Percentiles rank a stretch among this genome's conserved stretches.
Evolutionary conservation across 2,888 invertebrate genomes (phyloP).

Genomic region (Camponotus fellah): DNA sequence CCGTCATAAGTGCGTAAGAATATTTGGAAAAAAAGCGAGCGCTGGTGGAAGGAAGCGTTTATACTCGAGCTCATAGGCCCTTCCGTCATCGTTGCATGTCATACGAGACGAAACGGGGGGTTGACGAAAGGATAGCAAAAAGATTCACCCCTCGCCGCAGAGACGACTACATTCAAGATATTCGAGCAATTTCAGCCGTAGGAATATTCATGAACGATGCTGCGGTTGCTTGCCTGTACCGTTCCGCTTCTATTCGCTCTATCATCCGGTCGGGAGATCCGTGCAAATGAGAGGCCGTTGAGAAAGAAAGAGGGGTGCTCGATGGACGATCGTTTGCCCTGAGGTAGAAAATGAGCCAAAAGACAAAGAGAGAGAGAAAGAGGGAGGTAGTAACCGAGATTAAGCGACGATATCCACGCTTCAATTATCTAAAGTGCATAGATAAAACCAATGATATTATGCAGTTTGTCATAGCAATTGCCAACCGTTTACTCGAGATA

Average conservation of each 20-base stretch:
- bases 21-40: constrained; percentile 14
- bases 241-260: constrained; percentile 79
- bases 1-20: constrained; percentile 7
- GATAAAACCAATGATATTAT: constrained; percentile 58
- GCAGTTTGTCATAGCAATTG: constrained; percentile 31
- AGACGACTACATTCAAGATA: constrained; percentile 78
- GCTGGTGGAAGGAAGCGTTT: constrained; percentile 8
- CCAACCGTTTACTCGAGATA: constrained; percentile 17
- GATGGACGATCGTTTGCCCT: neutral
- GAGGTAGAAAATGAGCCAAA: constrained; percentile 33
- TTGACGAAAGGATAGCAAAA: constrained; percentile 41
- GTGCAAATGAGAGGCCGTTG: constrained; percentile 78
- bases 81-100: neutral
- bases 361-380: constrained; percentile 57
- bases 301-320: constrained; percentile 26
- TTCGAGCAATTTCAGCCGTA: constrained; percentile 81
- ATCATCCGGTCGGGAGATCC: constrained; percentile 80
- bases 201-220: constrained; percentile 84
- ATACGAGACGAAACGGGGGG: neutral
- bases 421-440: constrained; percentile 83
- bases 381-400: constrained; percentile 56
- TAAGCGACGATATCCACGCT: constrained; percentile 79
- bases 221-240: constrained; percentile 71
- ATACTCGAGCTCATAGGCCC: neutral
- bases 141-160: constrained; percentile 57